phyloP scores from a whole-genome alignment of 2,888 invertebrate genomes.

The Caenorhabditis zanzibari region DNA sequence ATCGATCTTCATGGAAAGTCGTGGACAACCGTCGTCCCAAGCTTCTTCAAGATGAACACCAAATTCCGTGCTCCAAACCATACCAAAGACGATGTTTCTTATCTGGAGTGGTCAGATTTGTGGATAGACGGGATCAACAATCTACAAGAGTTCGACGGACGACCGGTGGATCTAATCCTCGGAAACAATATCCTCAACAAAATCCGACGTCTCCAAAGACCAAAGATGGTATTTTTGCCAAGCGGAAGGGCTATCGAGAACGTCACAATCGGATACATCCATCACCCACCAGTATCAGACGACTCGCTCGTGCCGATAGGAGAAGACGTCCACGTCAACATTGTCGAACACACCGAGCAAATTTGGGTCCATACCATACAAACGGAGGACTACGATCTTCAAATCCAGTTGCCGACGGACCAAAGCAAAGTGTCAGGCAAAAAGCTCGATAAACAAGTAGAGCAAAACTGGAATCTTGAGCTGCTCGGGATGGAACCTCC shows the following conservation, averaged over 20 bases:
- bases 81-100: neutral
- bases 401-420: too few relatives aligned
- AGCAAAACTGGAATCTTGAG: neutral
- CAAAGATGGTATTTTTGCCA: neutral
- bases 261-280: neutral
- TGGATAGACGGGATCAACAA: neutral
- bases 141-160: neutral
- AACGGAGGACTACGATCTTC: too few relatives aligned
- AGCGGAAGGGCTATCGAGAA: slow-evolving; percentile 9
- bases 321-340: too few relatives aligned
- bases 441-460: neutral
- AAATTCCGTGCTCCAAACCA: neutral
- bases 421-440: too few relatives aligned
- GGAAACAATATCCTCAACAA: slow-evolving; percentile 16
- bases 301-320: neutral
- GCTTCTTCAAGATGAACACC: neutral
- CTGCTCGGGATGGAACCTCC: neutral
- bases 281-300: slow-evolving; percentile 3
- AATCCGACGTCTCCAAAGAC: neutral
- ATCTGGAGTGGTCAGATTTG: neutral
- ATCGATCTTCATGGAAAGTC: neutral
- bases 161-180: neutral
- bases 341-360: too few relatives aligned
- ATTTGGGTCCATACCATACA: too few relatives aligned
- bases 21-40: neutral